These are phyloP conservation scores for Cossypha caffra DNA, from an alignment of 2,797 vertebrate species.

Conservation along the genomic window DNA sequence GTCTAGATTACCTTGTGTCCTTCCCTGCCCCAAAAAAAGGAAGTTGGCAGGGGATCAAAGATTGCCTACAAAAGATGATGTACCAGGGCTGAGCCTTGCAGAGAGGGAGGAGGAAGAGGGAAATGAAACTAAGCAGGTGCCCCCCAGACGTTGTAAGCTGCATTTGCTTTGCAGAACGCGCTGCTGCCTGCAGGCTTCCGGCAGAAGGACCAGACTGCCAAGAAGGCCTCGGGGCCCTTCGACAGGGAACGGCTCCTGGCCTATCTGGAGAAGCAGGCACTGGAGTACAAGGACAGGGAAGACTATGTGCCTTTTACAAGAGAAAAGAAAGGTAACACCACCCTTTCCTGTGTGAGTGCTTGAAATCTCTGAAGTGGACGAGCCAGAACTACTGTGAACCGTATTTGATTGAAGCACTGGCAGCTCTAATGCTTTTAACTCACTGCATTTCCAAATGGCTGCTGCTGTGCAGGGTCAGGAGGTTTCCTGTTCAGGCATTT, in stretches of 20 bases:
- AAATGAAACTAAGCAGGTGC: not conserved
- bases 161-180: constrained; percentile 82
- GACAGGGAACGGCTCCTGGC: constrained; percentile 87
- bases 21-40: not conserved
- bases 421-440: not conserved
- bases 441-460: fast-evolving
- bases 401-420: not conserved
- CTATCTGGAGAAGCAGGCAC: constrained; percentile 93
- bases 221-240: constrained; percentile 84
- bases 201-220: constrained; percentile 94
- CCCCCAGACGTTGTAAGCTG: not conserved
- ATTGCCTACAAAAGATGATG: not conserved
- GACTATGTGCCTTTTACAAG: constrained; percentile 92
- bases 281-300: constrained; percentile 93
- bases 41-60: not conserved
- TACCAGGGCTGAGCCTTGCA: not conserved
- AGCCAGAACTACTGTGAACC: not conserved
- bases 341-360: not conserved
- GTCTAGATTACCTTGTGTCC: not conserved
- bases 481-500: not conserved
- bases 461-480: not conserved
- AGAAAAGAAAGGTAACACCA: constrained; percentile 90
- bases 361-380: not conserved
- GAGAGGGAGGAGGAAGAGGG: not conserved
- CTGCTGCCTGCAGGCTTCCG: constrained; percentile 93